Evolutionary conservation across 2,888 invertebrate species (phyloP), one percentile per base, ranked within the genome.

Genomic region (Oligia latruncula): DNA sequence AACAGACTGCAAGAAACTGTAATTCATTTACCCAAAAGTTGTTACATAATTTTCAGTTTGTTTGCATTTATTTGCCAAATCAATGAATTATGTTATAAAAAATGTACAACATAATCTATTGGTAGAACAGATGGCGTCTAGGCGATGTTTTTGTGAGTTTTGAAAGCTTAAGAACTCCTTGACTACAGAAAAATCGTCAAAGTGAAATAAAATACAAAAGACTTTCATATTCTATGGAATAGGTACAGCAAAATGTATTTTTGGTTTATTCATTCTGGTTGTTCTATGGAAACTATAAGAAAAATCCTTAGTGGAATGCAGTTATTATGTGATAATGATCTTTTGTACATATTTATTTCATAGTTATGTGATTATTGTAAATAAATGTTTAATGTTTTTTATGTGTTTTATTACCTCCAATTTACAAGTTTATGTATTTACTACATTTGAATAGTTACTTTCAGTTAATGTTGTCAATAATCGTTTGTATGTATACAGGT

Each of bases 311-410:
- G 49, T 62, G 74, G 65, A 83, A 72, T 78, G 80, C 91, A 92
- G 92, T 92, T 91, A 84, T 78, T 86, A 90, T 92, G 93, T 93
- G 92, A 93, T 93, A 93, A 86, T 90, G 82, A 90, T 88, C 83
- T 93, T 93, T 94, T 94, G 93, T 94, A 95, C 89, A 94, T 95
- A 94, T 93, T 94, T 94, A 93, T 93, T 94, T 84, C 83, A 85
- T 90, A 92, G 88, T 90, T 92, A 92, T 90, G 89, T 88, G 80
- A 90, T 88, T 89, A 90, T 92, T 93, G 92, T 94, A 93, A 94
- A 93, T 95, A 95, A 92, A 92, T 90, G 90, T 93, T 93, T 91
- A 88, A 90, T 90, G 90, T 92, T 92, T 88, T 78, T 49, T 49
- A 80, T 15, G 55, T 49, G 20, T 83, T 76, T 89, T 87, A 80